Evolutionary conservation across 2,113 vertebrate genomes (phyloP), one percentile per base, ranked within the genome.

Genomic region (Plotosus lineatus): DNA sequence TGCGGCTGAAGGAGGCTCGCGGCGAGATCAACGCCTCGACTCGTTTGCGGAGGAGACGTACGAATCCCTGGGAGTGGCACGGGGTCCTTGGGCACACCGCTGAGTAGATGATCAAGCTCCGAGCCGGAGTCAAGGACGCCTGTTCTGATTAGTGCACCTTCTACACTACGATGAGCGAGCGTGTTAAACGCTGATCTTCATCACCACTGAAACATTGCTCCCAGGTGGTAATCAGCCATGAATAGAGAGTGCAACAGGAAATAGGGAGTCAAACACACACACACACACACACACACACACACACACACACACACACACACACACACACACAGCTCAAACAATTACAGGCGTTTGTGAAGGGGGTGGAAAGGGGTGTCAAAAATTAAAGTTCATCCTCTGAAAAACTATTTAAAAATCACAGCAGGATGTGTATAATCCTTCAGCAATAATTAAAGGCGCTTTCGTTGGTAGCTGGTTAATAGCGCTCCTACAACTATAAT

Each of bases 151-250:
- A 82, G 80, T 53, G 79, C n/a, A 61, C 86, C 78, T 80, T 80
- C 75, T 60, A 44, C 38, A 53, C 86, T 77, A 60, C 1, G 42
- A 80, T 79, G n/a, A 84, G 84, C 51, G 36, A 81, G 74, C 71
- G 65, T 61, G 82, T 75, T 87, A 84, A 78, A 83, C 73, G 68
- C 26, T 81, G 76, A 71, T 74, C 82, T 89, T 88, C 87, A 84
- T 82, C 69, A 82, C 73, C 55, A 77, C 69, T 86, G 85, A 88
- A 87, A 90, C 82, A 84, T 84, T 85, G 86, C 79, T 90, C 82
- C 87, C 86, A 85, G 80, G 86, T 90, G 88, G 87, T 87, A 90
- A 92, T 81, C 76, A 82, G 73, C 85, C 84, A 55, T 84, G 87
- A 86, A 91, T 89, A 71, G 85, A 87, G 77, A 82, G 74, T 88